Percentiles rank a stretch among this genome's conserved stretches.
Conservation (phyloP, 2,888 invertebrate genomes). For the Zygothrica quintamaculata region DNA sequence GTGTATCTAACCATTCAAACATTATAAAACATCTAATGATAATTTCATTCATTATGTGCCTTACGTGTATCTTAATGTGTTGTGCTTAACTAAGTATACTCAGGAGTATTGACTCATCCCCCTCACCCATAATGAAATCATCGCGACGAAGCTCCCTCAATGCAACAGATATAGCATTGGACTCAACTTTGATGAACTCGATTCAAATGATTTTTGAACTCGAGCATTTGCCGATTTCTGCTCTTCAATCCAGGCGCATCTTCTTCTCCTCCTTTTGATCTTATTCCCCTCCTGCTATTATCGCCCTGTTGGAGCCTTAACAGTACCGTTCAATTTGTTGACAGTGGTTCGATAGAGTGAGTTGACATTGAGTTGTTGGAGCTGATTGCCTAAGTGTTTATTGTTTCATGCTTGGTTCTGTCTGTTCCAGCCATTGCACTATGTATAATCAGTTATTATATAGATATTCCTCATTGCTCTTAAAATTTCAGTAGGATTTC, state of each 20-base stretch:
- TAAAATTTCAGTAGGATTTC: slow-evolving; percentile 18
- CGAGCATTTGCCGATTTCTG: no score
- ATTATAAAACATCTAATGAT: slow-evolving; percentile 75
- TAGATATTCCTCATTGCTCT: no score
- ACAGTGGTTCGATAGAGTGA: no score
- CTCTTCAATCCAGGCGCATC: no score
- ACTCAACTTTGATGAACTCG: no score
- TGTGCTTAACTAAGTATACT: slow-evolving; percentile 55
- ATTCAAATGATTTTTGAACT: no score
- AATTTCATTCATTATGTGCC: slow-evolving; percentile 50
- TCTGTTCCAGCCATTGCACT: slow-evolving; percentile 4
- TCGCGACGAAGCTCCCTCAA: slow-evolving; percentile 45
- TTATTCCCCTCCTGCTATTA: no score
- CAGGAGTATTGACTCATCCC: slow-evolving; percentile 23
- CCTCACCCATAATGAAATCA: slow-evolving; percentile 60
- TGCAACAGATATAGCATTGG: slow-evolving; percentile 55
- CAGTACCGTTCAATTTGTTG: no score
- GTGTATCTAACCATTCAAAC: slow-evolving; percentile 68
- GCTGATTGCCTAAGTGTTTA: background rate
- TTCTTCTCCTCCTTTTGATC: no score
- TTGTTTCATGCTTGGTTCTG: slow-evolving; percentile 4
- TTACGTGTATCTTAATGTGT: slow-evolving; percentile 25
- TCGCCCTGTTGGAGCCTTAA: no score
- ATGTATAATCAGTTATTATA: slow-evolving; percentile 5
- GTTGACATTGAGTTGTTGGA: no score